Conservation (phyloP, 1,140 invertebrate species). For the Philopotamus ludificatus region DNA sequence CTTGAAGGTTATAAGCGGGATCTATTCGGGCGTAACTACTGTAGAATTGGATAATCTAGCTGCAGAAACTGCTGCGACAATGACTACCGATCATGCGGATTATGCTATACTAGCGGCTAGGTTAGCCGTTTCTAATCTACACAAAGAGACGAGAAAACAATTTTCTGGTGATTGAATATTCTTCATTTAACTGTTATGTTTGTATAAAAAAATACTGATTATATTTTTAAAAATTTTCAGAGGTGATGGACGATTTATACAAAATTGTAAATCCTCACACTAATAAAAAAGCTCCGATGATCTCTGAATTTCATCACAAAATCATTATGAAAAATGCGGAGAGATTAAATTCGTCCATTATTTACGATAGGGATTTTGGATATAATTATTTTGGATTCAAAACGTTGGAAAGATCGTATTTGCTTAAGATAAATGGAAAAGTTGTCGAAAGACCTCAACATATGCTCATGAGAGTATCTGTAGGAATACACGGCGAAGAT, state of each 20-base stretch:
- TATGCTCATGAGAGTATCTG: conserved; percentile 96
- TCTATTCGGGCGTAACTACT: conserved; percentile 95
- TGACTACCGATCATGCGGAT: conserved; percentile 96
- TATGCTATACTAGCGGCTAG: conserved; percentile 94
- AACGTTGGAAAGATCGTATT: conserved; percentile 93
- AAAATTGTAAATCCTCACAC: conserved; percentile 75
- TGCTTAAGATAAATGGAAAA: conserved; percentile 92
- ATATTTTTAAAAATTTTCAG: conserved; percentile 53
- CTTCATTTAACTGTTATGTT: conserved; percentile 4
- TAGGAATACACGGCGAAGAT: conserved; percentile 95
- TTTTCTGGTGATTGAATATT: conserved; percentile 69
- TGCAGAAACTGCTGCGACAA: conserved; percentile 93
- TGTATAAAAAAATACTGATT: not conserved
- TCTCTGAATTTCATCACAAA: conserved; percentile 79
- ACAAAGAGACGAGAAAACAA: conserved; percentile 92
- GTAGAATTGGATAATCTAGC: conserved; percentile 96
- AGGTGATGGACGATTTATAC: conserved; percentile 88
- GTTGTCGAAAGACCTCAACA: conserved; percentile 96
- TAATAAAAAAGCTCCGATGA: conserved; percentile 72
- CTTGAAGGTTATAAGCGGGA: conserved; percentile 85
- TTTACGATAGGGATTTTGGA: conserved; percentile 95
- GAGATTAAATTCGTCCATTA: conserved; percentile 90
- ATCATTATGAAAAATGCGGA: conserved; percentile 89
- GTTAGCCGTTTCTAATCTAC: conserved; percentile 95
- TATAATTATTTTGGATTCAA: conserved; percentile 99